Percentiles rank a stretch among this genome's conserved stretches.
These are phyloP conservation scores for Enteromius viviparus DNA, from an alignment of 2,797 vertebrate genomes.

Conservation along the genomic window DNA sequence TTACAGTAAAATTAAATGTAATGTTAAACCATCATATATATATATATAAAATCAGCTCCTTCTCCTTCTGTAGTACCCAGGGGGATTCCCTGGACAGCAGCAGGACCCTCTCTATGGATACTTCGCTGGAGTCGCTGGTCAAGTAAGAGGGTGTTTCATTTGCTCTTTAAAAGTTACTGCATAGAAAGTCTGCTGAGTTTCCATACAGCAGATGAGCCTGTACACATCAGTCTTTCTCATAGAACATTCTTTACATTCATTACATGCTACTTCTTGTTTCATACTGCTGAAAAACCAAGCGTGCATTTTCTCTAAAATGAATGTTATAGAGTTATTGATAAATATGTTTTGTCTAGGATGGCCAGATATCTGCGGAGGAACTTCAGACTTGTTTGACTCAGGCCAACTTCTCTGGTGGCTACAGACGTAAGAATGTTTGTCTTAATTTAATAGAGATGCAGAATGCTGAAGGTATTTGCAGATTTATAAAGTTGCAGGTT, in stretches of 20 bases:
- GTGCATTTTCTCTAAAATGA: neutral
- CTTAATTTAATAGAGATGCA: neutral
- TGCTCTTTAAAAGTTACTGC: neutral
- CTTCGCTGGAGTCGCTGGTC: conserved; percentile 89
- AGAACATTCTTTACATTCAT: too few species aligned
- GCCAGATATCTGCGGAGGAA: conserved; percentile 93
- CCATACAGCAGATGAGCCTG: neutral
- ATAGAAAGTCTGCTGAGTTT: neutral
- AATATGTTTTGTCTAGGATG: conserved; percentile 78
- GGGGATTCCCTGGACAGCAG: conserved; percentile 81
- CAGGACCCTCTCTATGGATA: conserved; percentile 93
- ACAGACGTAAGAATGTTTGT: conserved; percentile 84
- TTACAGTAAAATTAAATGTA: neutral
- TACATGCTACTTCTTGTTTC: neutral
- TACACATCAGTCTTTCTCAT: too few species aligned
- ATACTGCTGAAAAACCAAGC: neutral
- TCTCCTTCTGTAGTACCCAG: conserved; percentile 67
- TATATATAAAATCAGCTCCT: conserved; percentile 41
- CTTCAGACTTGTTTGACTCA: conserved; percentile 93
- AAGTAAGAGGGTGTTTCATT: conserved; percentile 73
- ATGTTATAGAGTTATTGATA: neutral
- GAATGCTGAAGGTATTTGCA: neutral
- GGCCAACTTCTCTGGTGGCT: conserved; percentile 87
- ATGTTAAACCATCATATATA: neutral
- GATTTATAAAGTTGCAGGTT: neutral